Base-by-base conservation (phyloP, 2,797 vertebrate species). In the Malurus leucopterus region DNA sequence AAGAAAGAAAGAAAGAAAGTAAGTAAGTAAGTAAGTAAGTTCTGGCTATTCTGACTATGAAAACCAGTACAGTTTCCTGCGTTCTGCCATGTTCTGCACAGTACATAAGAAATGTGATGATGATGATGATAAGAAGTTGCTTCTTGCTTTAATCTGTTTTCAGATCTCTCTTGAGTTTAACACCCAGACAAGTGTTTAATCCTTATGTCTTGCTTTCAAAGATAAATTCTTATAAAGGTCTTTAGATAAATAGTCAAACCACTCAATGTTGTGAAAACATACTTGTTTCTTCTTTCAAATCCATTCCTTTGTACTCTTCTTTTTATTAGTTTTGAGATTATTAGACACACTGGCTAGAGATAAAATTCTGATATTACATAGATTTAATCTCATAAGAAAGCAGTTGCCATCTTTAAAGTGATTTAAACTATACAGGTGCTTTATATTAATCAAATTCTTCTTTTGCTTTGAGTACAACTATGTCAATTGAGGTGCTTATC, bases 391-490 rank as follows among this genome's bases (percentile, higher is more conserved):
- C 43, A 3, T 68, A 88, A 79, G 46, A 79, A 95, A 92, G 68
- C 73, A 89, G 61, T 76, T 88, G 68, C 87, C 89, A 93, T 92
- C 86, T 92, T 92, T 64, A 89, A 70, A 86, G 76, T 88, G 7
- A 93, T 91, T 91, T 91, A 94, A 91, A 70, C 67, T 17, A 3
- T 58, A 70, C 85, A 94, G 86, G 86, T 94, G 91, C 74, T 88
- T 93, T 93, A 64, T 91, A 89, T 94, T 86, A 93, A 93, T 91
- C 89, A 93, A 88, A 80, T 70, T 64, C 36, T 89, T 76, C 76
- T 76, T 76, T 78, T 79, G 59, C 71, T 91, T 84, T 70, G 47
- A 86, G 51, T 94, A 63, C 49, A 86, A 59, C 65, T 85, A 1
- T 84, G 85, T 91, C 92, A 88, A 58, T 20, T 68, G 62, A 86